Percentiles rank a stretch among this genome's conserved stretches.
phyloP scores from a whole-genome alignment of 1,140 invertebrate species.

The Psilanteris sp. region DNA sequence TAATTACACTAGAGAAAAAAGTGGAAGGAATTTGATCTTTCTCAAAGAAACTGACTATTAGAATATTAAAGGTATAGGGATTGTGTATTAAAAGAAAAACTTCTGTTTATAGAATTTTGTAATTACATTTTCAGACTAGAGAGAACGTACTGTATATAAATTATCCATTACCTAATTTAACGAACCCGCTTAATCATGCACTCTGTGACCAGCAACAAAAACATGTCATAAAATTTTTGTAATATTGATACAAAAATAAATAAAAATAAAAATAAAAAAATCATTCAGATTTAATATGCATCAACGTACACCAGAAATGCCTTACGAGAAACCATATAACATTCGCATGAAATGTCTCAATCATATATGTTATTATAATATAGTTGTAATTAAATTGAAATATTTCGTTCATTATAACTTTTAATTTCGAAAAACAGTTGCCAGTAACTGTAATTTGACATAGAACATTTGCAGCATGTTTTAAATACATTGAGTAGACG shows the following conservation, averaged over 20 bases:
- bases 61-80: background rate
- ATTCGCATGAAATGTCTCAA: background rate
- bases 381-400: too few relatives aligned
- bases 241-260: slow-evolving; percentile 18
- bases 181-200: slow-evolving; percentile 17
- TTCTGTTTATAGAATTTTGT: slow-evolving; percentile 45
- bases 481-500: background rate
- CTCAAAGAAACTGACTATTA: too few relatives aligned
- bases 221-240: slow-evolving; percentile 61
- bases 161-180: slow-evolving; percentile 46
- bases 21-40: too few relatives aligned
- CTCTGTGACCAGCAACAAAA: slow-evolving; percentile 52
- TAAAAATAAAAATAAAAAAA: background rate
- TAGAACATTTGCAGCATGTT: background rate
- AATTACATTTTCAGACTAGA: slow-evolving; percentile 68
- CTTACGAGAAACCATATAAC: too few relatives aligned
- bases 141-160: slow-evolving; percentile 67
- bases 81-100: slow-evolving; percentile 10
- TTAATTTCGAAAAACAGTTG: too few relatives aligned
- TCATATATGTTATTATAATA: too few relatives aligned
- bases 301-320: background rate
- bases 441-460: slow-evolving; percentile 8
- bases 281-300: slow-evolving; percentile 5
- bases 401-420: too few relatives aligned
- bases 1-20: too few relatives aligned